phyloP scores from a whole-genome alignment of 2,797 vertebrate species.

The Pseudochirops corinnae region DNA sequence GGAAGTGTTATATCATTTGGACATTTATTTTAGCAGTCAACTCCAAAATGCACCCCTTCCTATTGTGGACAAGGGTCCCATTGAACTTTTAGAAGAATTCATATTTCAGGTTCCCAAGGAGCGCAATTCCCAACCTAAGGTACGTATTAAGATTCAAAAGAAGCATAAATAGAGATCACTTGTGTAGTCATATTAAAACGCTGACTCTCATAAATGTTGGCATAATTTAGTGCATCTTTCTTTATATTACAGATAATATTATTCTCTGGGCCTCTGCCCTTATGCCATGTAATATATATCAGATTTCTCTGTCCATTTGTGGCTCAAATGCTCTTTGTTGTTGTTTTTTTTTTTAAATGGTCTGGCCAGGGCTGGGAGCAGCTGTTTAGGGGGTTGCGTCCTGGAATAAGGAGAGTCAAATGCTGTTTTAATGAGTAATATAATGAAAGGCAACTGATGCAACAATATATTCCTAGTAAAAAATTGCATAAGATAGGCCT shows the following conservation, averaged over 20 bases:
- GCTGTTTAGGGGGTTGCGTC: too few species aligned
- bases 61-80: conserved; percentile 92
- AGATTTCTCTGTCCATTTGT: not conserved
- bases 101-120: conserved; percentile 95
- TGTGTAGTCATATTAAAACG: not conserved
- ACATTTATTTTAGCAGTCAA: conserved; percentile 96
- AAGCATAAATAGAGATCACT: not conserved
- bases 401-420: too few species aligned
- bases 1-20: conserved; percentile 96
- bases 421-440: not conserved
- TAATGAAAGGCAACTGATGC: not conserved
- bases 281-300: not conserved
- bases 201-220: not conserved
- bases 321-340: not conserved
- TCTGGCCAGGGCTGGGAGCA: too few species aligned
- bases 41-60: conserved; percentile 91
- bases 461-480: not conserved
- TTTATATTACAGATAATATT: not conserved
- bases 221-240: not conserved
- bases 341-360: too few species aligned
- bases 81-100: conserved; percentile 97
- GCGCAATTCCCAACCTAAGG: conserved; percentile 91
- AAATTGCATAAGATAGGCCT: not conserved
- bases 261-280: not conserved
- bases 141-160: conserved; percentile 74